Base-by-base conservation (phyloP, 2,888 invertebrate species). In the Polietes domitor region DNA sequence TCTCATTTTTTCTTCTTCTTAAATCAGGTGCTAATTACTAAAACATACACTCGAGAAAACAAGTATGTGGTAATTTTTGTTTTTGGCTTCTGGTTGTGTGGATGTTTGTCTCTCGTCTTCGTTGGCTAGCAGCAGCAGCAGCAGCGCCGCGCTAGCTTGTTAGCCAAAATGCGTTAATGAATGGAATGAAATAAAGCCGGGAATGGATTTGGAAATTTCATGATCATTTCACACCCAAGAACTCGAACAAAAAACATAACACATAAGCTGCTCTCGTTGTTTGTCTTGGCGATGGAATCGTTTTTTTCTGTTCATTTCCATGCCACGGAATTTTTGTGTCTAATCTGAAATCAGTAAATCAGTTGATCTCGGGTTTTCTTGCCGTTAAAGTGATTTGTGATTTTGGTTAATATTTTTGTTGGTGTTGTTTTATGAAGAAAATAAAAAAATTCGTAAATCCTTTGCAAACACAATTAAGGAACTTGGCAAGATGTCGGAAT, bases 401-500 rank as follows among this genome's bases (percentile, higher is more conserved):
- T 68, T 63, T 32, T 32, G 32, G 7, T 32, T 9, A 58, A 32
- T 55, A 9, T 17, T 6, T 24, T 47, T 50, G 5, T 12, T 50
- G 10, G 17, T 37, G 53, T 55, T 17, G n/a, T 21, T 24, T 7
- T 50, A 26, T 58, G 19, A 28, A 5, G 2, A 61, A 17, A 70
- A n/a, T n/a, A n/a, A n/a, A n/a, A n/a, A n/a, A n/a, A n/a, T n/a
- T n/a, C n/a, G n/a, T n/a, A n/a, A 53, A 53, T 71, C 72, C 72
- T 47, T 53, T 53, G 15, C 61, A 24, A 37, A 41, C 65, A 85
- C 89, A 90, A 88, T 88, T 90, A 89, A 88, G 87, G 89, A 87
- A 91, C 87, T 90, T 91, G 91, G 91, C 91, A 91, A 91, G 91
- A 91, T 91, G 91, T 91, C 91, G 91, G 91, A 91, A 91, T 91